These are phyloP conservation scores for Aspidapion aeneum DNA, from an alignment of 2,888 invertebrate species.

Conservation along the genomic window DNA sequence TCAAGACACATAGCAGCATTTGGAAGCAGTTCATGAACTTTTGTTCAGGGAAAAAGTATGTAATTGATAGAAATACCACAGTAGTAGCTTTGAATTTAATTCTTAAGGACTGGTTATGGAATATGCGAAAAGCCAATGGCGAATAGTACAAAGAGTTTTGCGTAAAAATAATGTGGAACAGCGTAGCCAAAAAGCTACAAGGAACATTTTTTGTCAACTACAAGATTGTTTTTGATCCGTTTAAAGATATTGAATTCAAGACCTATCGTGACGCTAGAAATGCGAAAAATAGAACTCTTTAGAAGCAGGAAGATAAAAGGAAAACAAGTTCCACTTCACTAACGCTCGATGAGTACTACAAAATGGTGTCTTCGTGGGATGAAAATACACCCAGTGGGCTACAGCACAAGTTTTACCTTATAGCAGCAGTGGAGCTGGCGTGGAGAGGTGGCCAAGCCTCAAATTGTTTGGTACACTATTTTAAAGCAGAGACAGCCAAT, in stretches of 20 bases:
- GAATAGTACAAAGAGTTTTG: background rate
- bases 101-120: background rate
- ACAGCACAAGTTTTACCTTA: too few relatives aligned
- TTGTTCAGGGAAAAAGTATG: too few relatives aligned
- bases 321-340: background rate
- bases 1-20: too few relatives aligned
- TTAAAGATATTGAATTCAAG: background rate
- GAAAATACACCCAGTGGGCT: too few relatives aligned
- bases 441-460: background rate
- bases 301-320: background rate
- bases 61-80: too few relatives aligned
- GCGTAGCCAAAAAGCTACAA: background rate
- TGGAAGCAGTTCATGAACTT: too few relatives aligned
- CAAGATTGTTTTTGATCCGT: background rate
- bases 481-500: background rate
- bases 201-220: background rate
- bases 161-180: background rate
- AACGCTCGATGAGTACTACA: background rate
- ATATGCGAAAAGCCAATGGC: background rate
- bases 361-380: background rate
- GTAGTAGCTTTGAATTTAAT: background rate
- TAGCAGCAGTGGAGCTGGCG: background rate
- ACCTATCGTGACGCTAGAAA: background rate
- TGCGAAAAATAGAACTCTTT: background rate
- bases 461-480: background rate